These are phyloP conservation scores for Telmatherina bonti DNA, from an alignment of 2,797 vertebrate genomes.

Conservation along the genomic window DNA sequence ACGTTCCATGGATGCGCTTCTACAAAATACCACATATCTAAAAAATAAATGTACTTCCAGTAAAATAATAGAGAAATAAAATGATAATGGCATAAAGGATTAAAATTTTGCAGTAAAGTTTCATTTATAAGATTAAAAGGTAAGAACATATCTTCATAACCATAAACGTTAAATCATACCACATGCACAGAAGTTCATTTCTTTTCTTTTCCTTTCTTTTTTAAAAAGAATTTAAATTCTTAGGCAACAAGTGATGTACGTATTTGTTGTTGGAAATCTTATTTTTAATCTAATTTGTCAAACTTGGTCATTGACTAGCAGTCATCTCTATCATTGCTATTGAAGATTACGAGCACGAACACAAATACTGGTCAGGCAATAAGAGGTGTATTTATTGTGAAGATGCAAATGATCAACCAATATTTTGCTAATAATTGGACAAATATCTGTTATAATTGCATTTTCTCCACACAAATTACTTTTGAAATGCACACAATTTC, in stretches of 20 bases:
- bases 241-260: background rate
- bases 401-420: background rate
- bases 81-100: background rate
- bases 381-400: background rate
- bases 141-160: background rate
- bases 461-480: background rate
- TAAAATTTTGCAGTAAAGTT: accelerated
- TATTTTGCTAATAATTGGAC: background rate
- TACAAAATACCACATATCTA: background rate
- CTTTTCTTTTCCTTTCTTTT: background rate
- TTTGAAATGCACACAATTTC: background rate
- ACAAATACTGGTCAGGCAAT: background rate
- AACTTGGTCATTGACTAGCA: background rate
- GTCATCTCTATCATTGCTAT: background rate
- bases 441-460: background rate
- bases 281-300: background rate
- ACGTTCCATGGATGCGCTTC: background rate
- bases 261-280: background rate
- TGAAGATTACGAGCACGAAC: background rate
- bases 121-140: background rate
- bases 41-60: background rate
- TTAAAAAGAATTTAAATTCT: background rate
- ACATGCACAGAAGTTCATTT: background rate
- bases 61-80: background rate
- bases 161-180: background rate